Conservation (phyloP, 2,888 invertebrate species). For the Limnephilus marmoratus region DNA sequence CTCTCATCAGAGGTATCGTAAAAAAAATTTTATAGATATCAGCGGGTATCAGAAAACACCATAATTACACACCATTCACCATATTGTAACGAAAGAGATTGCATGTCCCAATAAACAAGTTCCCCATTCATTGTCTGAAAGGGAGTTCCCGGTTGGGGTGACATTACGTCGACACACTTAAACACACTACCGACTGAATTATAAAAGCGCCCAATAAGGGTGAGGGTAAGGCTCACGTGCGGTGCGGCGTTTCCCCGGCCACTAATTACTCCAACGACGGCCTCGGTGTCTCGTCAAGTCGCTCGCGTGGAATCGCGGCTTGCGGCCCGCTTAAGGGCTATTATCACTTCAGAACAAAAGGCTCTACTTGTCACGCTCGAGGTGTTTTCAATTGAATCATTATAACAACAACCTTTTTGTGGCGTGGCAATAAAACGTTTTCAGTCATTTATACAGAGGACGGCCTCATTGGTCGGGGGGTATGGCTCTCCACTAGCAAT, state of each 20-base stretch:
- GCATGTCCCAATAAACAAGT: background rate
- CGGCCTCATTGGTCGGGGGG: too few relatives aligned
- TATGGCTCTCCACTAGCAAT: too few relatives aligned
- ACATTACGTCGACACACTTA: background rate
- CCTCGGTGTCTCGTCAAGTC: conserved; percentile 14
- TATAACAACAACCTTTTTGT: too few relatives aligned
- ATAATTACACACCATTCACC: background rate
- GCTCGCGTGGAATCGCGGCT: conserved; percentile 2
- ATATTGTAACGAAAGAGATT: background rate
- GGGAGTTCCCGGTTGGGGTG: background rate
- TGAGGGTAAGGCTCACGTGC: background rate
- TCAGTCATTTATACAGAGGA: too few relatives aligned
- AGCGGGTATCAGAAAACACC: background rate
- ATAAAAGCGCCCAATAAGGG: background rate
- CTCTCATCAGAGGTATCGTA: too few relatives aligned
- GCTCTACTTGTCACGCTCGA: background rate
- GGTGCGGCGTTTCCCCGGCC: background rate
- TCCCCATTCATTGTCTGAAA: background rate
- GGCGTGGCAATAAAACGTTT: too few relatives aligned
- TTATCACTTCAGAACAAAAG: background rate
- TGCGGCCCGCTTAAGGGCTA: background rate
- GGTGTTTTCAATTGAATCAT: background rate
- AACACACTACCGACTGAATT: background rate
- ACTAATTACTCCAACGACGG: conserved; percentile 21
- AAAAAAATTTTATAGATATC: background rate